These are phyloP conservation scores for Campaea margaritaria DNA, from an alignment of 2,888 invertebrate genomes.

Conservation along the genomic window DNA sequence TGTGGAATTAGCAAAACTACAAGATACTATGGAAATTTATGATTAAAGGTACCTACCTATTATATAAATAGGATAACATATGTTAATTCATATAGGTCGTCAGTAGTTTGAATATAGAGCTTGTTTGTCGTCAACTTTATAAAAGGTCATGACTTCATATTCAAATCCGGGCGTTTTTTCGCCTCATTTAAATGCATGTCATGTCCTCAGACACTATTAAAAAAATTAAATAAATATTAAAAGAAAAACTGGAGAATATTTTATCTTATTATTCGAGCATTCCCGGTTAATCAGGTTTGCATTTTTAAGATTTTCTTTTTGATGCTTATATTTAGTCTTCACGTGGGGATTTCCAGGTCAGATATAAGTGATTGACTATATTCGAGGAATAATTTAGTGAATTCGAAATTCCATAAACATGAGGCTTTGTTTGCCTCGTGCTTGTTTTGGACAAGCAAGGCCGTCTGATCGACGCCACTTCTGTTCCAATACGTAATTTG, in stretches of 20 bases:
- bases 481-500: background rate
- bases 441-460: constrained; percentile 22
- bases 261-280: constrained; percentile 22
- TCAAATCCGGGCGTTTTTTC: background rate
- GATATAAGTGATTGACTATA: background rate
- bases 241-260: constrained; percentile 5
- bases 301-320: constrained; percentile 34
- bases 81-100: no score
- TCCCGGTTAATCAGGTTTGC: constrained; percentile 30
- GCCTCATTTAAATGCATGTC: constrained; percentile 14
- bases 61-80: no score
- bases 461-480: constrained; percentile 5
- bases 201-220: background rate
- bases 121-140: background rate
- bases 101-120: no score
- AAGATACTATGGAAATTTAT: no score
- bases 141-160: constrained; percentile 8
- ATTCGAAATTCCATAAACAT: constrained; percentile 6
- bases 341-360: constrained; percentile 6
- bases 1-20: no score
- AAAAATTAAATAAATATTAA: no score
- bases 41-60: no score
- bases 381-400: constrained; percentile 13
- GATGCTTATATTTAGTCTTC: constrained; percentile 11
- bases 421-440: constrained; percentile 6